Conservation (phyloP, 2,113 vertebrate genomes). For the Lucifuga dentata region DNA sequence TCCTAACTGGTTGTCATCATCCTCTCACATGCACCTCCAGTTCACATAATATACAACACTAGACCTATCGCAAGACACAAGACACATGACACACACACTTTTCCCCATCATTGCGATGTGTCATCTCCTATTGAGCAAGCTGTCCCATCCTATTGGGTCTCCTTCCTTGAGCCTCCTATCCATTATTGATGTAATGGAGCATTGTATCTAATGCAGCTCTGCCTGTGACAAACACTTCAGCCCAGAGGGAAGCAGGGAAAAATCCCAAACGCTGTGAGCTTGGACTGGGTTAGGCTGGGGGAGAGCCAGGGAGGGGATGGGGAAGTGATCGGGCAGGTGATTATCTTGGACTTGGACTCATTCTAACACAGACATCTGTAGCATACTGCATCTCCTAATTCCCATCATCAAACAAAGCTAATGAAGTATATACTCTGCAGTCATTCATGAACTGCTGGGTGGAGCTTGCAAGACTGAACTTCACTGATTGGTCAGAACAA, state of each 20-base stretch:
- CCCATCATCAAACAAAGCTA: constrained; percentile 2
- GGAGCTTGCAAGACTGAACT: too few relatives aligned
- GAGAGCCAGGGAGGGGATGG: constrained; percentile 32
- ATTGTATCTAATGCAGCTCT: constrained; percentile 77
- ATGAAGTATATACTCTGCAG: too few relatives aligned
- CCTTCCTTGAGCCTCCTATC: constrained; percentile 66
- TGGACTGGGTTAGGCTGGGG: constrained; percentile 42
- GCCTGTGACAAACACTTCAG: constrained; percentile 68
- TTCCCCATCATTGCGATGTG: constrained; percentile 50
- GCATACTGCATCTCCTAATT: constrained; percentile 2
- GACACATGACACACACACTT: constrained; percentile 16
- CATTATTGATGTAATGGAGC: constrained; percentile 82
- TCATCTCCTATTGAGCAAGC: constrained; percentile 76
- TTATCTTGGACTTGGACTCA: constrained; percentile 40
- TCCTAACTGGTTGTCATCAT: constrained; percentile 35
- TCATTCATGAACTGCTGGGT: too few relatives aligned
- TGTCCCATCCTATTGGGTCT: constrained; percentile 71
- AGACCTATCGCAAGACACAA: neutral
- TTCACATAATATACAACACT: constrained; percentile 24
- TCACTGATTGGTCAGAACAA: too few relatives aligned
- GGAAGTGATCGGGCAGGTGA: constrained; percentile 58
- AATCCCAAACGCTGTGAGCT: constrained; percentile 52
- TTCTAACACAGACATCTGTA: constrained; percentile 52
- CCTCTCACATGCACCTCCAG: constrained; percentile 26
- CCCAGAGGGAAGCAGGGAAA: constrained; percentile 60